Evolutionary conservation across 2,888 invertebrate genomes (phyloP), one percentile per base, ranked within the genome.

Genomic region (Cyclophora albipunctata): DNA sequence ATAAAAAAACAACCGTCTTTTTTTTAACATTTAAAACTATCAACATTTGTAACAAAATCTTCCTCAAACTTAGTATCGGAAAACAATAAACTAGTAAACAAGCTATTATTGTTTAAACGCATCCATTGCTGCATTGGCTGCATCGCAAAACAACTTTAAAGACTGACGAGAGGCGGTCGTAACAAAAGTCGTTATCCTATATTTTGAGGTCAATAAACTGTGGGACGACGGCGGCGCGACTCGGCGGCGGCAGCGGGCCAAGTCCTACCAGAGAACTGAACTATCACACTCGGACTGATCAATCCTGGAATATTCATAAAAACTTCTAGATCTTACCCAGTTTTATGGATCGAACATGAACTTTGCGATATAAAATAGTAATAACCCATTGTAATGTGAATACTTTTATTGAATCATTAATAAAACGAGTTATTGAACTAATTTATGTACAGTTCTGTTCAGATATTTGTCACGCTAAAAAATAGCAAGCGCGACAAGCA

Each of bases 171-270:
- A 60, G 71, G 63, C 67, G 69, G 71, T 81, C 78, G 80, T 82
- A 79, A 79, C 76, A 76, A 77, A 75, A 59, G 78, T 81, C 81
- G 81, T 87, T 84, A 85, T 83, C 73, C 82, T 77, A 84, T 70
- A 78, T 82, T 82, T 81, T 59, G 80, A 75, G 84, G 83, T 84
- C 82, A 75, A 82, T 78, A 84, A 80, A 84, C 84, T 75, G 62
- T 55, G 70, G 59, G 60, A 66, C 66, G 72, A 62, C 62, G 64
- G 59, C 75, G 76, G 62, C 78, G 76, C 74, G 79, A 72, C 78
- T 65, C 47, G 56, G 56, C 64, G 76, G 71, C 66, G 81, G 67
- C 77, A 73, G 65, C 76, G 64, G 65, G 64, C 60, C 63, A 73
- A 64, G 69, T 40, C 40, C 45, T 54, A 51, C 55, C 57, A 57